phyloP scores from a whole-genome alignment of 2,888 invertebrate genomes.

The Octonoba sinensis region DNA sequence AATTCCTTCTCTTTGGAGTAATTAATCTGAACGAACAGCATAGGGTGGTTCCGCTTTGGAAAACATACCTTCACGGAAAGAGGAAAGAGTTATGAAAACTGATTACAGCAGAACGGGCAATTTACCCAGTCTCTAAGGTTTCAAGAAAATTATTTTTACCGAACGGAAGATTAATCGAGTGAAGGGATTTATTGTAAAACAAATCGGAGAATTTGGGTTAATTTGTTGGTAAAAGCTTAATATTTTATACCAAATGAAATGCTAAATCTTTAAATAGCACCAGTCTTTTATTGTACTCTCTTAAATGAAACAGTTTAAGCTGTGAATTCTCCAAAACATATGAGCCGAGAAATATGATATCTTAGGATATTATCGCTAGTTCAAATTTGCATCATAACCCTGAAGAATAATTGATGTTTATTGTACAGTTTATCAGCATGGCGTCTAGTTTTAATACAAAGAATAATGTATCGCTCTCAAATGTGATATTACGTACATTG shows the following conservation, averaged over 20 bases:
- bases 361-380: too few relatives aligned
- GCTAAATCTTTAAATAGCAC: background rate
- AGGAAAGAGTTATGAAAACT: constrained; percentile 42
- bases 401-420: too few relatives aligned
- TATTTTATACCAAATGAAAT: constrained; percentile 13
- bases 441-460: too few relatives aligned
- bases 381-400: too few relatives aligned
- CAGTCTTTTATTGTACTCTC: too few relatives aligned
- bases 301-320: too few relatives aligned
- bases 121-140: constrained; percentile 34
- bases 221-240: constrained; percentile 26
- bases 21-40: constrained; percentile 47
- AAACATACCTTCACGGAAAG: constrained; percentile 27
- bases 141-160: constrained; percentile 39
- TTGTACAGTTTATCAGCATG: too few relatives aligned
- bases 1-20: constrained; percentile 41
- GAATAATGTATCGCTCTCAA: too few relatives aligned
- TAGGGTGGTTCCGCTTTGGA: constrained; percentile 40
- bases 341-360: too few relatives aligned
- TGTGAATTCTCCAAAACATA: too few relatives aligned
- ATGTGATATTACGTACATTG: too few relatives aligned
- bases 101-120: constrained; percentile 35
- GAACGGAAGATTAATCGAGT: constrained; percentile 45
- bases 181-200: constrained; percentile 37
- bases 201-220: constrained; percentile 35